A percentile compares a stretch with the other conserved stretches of the same genome.
Conservation (phyloP, 2,113 vertebrate genomes). For the Otus sunia region DNA sequence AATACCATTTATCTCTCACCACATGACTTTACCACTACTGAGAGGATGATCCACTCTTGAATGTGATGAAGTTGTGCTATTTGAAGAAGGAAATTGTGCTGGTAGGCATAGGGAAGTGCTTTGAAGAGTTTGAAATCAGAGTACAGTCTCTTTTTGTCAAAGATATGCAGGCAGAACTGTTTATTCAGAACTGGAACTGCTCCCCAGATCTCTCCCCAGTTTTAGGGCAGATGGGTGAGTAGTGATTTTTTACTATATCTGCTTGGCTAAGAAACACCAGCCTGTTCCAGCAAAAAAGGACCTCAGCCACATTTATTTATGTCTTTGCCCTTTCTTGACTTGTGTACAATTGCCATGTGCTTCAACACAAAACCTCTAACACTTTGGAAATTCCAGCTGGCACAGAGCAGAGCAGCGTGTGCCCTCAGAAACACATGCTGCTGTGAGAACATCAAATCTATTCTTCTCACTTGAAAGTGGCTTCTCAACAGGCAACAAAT, state of each 20-base stretch:
- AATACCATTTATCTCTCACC: neutral
- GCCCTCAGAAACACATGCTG: neutral
- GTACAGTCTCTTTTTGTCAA: neutral
- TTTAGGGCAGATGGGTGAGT: neutral
- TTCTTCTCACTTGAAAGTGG: neutral
- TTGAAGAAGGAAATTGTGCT: neutral
- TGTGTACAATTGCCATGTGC: neutral
- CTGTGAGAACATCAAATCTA: neutral
- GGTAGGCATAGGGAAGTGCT: neutral
- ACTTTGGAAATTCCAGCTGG: neutral
- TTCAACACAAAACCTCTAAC: neutral
- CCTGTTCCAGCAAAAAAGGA: neutral
- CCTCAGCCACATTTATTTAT: neutral
- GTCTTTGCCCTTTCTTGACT: neutral
- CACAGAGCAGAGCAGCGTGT: neutral
- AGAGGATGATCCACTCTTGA: neutral
- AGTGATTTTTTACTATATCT: neutral
- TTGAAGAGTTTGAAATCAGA: constrained; percentile 13
- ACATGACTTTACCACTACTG: neutral
- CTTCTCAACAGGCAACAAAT: neutral
- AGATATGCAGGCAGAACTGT: neutral
- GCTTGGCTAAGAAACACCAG: neutral
- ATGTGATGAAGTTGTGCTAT: neutral
- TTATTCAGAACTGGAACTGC: neutral
- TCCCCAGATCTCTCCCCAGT: neutral